These are phyloP conservation scores for Spea multiplicata DNA, from an alignment of 2,113 vertebrate genomes.

Conservation along the genomic window DNA sequence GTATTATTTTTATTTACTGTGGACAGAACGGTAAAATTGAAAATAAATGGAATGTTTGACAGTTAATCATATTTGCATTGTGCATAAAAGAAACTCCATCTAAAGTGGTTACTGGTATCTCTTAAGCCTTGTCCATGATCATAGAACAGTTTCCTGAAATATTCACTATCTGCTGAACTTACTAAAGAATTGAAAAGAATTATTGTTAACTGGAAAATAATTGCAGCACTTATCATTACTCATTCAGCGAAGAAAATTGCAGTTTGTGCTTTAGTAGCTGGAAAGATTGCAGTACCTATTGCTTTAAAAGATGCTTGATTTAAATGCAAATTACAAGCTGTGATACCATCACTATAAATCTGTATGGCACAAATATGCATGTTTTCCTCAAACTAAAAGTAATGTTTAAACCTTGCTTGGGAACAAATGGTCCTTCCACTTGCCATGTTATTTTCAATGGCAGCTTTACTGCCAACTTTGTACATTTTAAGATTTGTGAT, in stretches of 20 bases:
- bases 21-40: background rate
- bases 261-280: constrained; percentile 55
- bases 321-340: constrained; percentile 64
- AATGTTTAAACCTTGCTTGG: constrained; percentile 13
- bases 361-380: constrained; percentile 44
- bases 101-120: background rate
- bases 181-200: constrained; percentile 52
- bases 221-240: constrained; percentile 58
- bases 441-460: constrained; percentile 31
- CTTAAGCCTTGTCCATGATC: constrained; percentile 35
- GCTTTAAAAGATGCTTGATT: constrained; percentile 60
- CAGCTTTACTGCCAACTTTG: constrained; percentile 12
- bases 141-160: constrained; percentile 41
- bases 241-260: constrained; percentile 58
- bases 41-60: constrained; percentile 10
- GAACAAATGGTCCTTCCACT: constrained; percentile 39
- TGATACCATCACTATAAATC: constrained; percentile 53
- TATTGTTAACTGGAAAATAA: constrained; percentile 55
- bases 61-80: background rate
- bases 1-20: background rate
- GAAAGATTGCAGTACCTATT: constrained; percentile 53
- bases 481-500: constrained; percentile 37
- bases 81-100: background rate
- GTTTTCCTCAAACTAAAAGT: constrained; percentile 46
- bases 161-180: constrained; percentile 50